Percentiles rank a stretch among this genome's conserved stretches.
phyloP scores from a whole-genome alignment of 2,797 vertebrate species.

The Enteromius trimaculatus region DNA sequence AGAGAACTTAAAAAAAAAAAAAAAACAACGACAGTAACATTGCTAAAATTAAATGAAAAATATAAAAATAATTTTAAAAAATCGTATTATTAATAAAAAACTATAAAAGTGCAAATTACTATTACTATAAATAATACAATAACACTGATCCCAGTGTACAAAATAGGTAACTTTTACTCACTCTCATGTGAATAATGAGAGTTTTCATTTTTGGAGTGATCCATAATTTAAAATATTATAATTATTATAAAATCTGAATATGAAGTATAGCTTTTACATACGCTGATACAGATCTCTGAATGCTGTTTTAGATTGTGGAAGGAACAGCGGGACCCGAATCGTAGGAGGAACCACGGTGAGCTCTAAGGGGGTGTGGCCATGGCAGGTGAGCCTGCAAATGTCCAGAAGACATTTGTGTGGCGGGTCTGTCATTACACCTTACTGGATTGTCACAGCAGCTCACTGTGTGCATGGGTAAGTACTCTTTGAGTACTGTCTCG shows the following conservation, averaged over 20 bases:
- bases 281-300: not conserved
- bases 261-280: not conserved
- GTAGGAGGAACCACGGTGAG: slow-evolving; percentile 81
- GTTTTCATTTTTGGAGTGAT: not conserved
- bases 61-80: not conserved
- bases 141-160: not conserved
- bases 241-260: not conserved
- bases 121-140: not conserved
- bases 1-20: not conserved
- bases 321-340: slow-evolving; percentile 71
- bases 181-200: not conserved
- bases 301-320: slow-evolving; percentile 63
- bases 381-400: slow-evolving; percentile 91
- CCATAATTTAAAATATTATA: not conserved
- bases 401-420: slow-evolving; percentile 79
- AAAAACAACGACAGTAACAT: not conserved
- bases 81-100: not conserved
- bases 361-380: slow-evolving; percentile 82
- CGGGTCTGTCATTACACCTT: slow-evolving; percentile 83
- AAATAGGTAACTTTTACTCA: not conserved
- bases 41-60: not conserved
- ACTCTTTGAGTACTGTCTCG: not conserved
- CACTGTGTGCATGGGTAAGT: slow-evolving; percentile 88
- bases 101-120: too few species aligned
- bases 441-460: slow-evolving; percentile 90